phyloP scores from a whole-genome alignment of 2,113 vertebrate genomes.

The Chrysemys picta region DNA sequence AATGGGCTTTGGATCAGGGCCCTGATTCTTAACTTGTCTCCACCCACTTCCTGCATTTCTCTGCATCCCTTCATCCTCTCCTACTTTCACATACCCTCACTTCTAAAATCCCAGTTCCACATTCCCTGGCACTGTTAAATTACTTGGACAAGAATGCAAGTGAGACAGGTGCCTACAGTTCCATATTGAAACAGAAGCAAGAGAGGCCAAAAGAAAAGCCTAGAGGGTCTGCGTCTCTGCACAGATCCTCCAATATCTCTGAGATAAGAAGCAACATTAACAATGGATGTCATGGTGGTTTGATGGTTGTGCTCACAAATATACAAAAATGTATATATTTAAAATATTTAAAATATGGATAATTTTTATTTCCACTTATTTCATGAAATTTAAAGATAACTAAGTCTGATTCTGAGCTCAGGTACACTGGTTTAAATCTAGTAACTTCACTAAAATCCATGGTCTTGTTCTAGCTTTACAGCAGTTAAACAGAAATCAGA shows the following conservation, averaged over 20 bases:
- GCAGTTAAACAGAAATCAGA: conserved; percentile 44
- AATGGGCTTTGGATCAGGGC: not conserved
- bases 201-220: conserved; percentile 16
- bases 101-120: conserved; percentile 19
- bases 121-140: conserved; percentile 48
- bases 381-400: conserved; percentile 11
- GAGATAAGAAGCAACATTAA: not conserved
- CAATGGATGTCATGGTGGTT: not conserved
- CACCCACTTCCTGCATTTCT: not conserved
- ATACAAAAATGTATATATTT: not conserved
- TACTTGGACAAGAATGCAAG: conserved; percentile 51
- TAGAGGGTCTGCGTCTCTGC: not conserved
- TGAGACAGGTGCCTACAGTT: conserved; percentile 40
- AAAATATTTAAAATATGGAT: conserved; percentile 36
- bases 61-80: not conserved
- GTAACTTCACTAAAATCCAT: conserved; percentile 35
- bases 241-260: not conserved
- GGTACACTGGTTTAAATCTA: not conserved
- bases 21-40: conserved; percentile 25
- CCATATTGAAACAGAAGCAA: conserved; percentile 54
- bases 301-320: not conserved
- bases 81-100: conserved; percentile 30
- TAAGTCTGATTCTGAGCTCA: not conserved
- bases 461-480: conserved; percentile 42
- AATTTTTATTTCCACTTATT: conserved; percentile 35